A percentile compares a stretch with the other conserved stretches of the same genome.
These are phyloP conservation scores for Neodon shergylaensis DNA, from an alignment of 2,113 vertebrate genomes.

Conservation along the genomic window DNA sequence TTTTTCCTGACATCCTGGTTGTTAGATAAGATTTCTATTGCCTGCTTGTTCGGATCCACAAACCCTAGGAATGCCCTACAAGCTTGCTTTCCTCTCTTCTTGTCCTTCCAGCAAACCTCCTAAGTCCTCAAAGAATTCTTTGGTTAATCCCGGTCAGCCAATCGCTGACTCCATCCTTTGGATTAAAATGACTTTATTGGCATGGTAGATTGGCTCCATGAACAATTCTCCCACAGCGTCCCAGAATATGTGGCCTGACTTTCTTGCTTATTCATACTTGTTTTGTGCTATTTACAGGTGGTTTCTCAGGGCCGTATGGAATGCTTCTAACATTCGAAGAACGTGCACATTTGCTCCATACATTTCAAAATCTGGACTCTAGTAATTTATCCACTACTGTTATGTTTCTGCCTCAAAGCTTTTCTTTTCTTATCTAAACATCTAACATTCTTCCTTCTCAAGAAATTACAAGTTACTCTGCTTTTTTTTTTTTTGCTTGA, in stretches of 20 bases:
- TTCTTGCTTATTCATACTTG: not conserved
- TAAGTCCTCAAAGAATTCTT: not conserved
- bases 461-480: no score
- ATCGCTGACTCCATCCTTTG: not conserved
- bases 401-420: no score
- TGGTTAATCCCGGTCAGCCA: not conserved
- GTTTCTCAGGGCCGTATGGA: not conserved
- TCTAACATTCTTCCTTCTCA: no score
- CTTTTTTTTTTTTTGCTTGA: no score
- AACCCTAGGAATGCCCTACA: not conserved
- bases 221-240: not conserved
- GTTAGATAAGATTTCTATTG: not conserved
- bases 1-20: not conserved
- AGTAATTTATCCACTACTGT: not conserved
- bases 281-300: not conserved
- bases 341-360: not conserved
- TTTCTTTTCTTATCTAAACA: no score
- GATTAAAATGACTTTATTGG: not conserved
- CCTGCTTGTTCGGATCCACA: not conserved
- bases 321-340: not conserved
- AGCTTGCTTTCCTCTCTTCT: not conserved
- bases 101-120: not conserved
- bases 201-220: not conserved
- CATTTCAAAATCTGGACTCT: not conserved
- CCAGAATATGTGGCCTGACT: not conserved